Percentiles rank a stretch among this genome's conserved stretches.
These are phyloP conservation scores for Triplophysa yarkandensis DNA, from an alignment of 2,797 vertebrate genomes.

Conservation along the genomic window DNA sequence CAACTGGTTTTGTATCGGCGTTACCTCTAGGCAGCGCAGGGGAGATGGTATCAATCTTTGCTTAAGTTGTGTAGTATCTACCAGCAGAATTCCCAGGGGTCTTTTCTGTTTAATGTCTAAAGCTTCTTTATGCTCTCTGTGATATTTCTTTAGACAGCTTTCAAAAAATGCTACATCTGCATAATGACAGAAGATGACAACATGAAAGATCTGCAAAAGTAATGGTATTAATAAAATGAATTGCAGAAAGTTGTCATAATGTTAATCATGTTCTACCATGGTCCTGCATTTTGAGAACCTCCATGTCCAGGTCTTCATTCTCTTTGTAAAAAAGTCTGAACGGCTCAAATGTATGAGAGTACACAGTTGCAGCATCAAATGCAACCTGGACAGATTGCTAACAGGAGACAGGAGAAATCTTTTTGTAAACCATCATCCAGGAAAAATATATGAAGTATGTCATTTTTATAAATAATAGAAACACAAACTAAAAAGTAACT, in stretches of 20 bases:
- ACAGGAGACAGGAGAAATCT: slow-evolving; percentile 13
- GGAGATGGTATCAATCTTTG: slow-evolving; percentile 80
- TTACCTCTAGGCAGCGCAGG: slow-evolving; percentile 79
- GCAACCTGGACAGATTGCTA: slow-evolving; percentile 78
- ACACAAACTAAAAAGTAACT: no score
- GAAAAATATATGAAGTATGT: neutral
- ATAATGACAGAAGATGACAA: slow-evolving; percentile 32
- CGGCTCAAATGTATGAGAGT: slow-evolving; percentile 76
- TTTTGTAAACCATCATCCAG: neutral
- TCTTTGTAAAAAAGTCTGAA: slow-evolving; percentile 80
- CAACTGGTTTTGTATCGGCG: slow-evolving; percentile 10
- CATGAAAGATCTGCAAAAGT: neutral
- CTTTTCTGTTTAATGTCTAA: slow-evolving; percentile 72
- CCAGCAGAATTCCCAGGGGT: slow-evolving; percentile 80
- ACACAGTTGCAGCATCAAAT: slow-evolving; percentile 77
- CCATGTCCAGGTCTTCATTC: slow-evolving; percentile 82
- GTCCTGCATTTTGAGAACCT: slow-evolving; percentile 73
- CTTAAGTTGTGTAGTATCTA: slow-evolving; percentile 81
- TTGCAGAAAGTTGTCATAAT: neutral
- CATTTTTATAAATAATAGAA: neutral
- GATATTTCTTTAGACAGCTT: slow-evolving; percentile 77
- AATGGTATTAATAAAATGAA: neutral
- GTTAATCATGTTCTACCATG: slow-evolving; percentile 70
- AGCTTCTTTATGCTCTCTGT: slow-evolving; percentile 76
- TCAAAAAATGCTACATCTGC: slow-evolving; percentile 80